Evolutionary conservation across 2,797 vertebrate genomes (phyloP).

Genomic region (Buceros bicornis): DNA sequence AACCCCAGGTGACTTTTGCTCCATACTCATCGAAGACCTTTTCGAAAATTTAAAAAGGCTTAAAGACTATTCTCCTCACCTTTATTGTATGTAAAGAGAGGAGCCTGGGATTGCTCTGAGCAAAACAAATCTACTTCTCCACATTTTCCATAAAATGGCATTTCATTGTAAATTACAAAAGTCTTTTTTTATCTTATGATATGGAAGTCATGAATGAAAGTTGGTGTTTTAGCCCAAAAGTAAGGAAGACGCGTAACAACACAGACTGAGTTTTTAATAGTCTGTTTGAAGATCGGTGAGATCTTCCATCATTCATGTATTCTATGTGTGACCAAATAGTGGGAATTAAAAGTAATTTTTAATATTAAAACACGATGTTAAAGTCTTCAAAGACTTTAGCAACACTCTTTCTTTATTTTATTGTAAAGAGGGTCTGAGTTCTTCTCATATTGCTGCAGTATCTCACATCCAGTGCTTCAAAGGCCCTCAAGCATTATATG

Average conservation of each 20-base stretch:
- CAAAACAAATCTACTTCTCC: background rate
- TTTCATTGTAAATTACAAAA: background rate
- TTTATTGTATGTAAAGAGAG: background rate
- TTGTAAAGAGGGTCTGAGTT: background rate
- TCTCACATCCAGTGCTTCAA: background rate
- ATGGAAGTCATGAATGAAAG: background rate
- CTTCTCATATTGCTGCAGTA: background rate
- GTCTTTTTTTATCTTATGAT: background rate
- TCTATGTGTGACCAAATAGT: background rate
- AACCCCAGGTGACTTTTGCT: no score
- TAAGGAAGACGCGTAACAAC: no score
- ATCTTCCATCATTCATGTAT: background rate
- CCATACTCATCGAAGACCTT: background rate
- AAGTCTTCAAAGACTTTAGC: background rate
- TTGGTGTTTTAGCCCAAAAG: no score
- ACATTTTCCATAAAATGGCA: background rate
- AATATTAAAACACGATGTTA: background rate
- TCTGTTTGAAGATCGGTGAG: background rate
- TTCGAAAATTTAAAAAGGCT: background rate
- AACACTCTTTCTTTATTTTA: background rate
- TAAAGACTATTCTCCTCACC: background rate
- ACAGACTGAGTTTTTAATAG: no score
- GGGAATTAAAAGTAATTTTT: background rate
- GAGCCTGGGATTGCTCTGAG: background rate
- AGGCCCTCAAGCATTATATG: background rate